Evolutionary conservation across 2,888 invertebrate species (phyloP).

Genomic region (Eucriotettix oculatus): DNA sequence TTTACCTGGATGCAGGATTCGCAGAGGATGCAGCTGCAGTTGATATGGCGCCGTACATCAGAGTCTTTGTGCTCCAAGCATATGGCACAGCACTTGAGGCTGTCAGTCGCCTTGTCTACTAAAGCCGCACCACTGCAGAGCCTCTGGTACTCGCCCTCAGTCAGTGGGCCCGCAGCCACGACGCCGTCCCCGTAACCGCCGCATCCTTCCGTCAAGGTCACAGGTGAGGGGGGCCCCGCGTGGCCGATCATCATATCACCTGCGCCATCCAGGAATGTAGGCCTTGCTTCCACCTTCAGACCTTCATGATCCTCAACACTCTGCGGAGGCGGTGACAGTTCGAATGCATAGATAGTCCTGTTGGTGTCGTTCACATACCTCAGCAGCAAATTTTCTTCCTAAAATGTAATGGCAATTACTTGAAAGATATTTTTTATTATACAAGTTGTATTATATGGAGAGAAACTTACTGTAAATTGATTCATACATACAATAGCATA

Average conservation of each 20-base stretch:
- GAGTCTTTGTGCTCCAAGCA: constrained; percentile 40
- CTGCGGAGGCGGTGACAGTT: constrained; percentile 18
- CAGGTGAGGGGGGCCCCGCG: not conserved
- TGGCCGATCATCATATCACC: no score
- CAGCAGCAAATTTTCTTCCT: constrained; percentile 36
- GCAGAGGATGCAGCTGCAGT: constrained; percentile 39
- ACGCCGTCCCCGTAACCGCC: not conserved
- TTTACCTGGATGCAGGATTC: constrained; percentile 40
- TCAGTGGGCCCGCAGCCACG: constrained; percentile 2
- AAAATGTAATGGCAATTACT: no score
- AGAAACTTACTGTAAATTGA: no score
- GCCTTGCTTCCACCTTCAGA: not conserved
- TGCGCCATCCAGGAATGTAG: no score
- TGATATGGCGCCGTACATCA: constrained; percentile 34
- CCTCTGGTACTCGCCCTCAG: constrained; percentile 4
- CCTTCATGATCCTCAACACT: not conserved
- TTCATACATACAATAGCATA: no score
- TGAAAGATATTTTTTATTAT: no score
- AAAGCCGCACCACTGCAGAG: no score
- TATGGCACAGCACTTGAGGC: constrained; percentile 31
- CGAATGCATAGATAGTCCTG: constrained; percentile 31
- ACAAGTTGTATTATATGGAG: no score
- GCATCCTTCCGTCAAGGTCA: not conserved
- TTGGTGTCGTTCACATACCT: constrained; percentile 33
- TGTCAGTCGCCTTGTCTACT: no score